Evolutionary conservation across 2,888 invertebrate species (phyloP).

Genomic region (Cryptosula pallasiana): DNA sequence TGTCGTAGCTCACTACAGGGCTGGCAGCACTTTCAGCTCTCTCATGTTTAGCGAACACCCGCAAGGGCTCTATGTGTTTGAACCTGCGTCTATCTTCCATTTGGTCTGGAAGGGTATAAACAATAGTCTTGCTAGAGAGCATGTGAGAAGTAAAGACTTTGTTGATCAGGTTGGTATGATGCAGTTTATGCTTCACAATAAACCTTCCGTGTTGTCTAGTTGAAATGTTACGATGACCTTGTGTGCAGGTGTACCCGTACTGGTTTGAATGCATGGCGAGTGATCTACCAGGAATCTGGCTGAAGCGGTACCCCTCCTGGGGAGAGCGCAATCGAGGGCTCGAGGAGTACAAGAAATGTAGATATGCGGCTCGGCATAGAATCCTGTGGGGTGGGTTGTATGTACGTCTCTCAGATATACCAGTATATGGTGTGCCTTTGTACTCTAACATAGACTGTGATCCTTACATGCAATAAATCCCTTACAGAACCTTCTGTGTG

Average conservation of each 20-base stretch:
- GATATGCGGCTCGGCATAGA: neutral
- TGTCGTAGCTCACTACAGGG: neutral
- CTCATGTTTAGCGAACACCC: constrained; percentile 15
- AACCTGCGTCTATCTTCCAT: neutral
- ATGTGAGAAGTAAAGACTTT: neutral
- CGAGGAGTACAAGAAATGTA: neutral
- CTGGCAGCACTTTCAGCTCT: constrained; percentile 14
- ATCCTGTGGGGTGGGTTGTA: neutral
- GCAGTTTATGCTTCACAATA: too few relatives aligned
- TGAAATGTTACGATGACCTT: too few relatives aligned
- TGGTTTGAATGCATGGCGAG: neutral
- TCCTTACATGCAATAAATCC: too few relatives aligned
- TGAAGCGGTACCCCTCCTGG: neutral
- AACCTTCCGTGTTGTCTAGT: too few relatives aligned
- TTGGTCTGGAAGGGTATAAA: neutral
- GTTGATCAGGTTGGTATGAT: neutral
- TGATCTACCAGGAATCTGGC: constrained; percentile 13
- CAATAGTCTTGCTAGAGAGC: neutral
- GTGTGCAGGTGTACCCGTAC: neutral
- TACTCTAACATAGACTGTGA: too few relatives aligned
- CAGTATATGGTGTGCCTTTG: too few relatives aligned
- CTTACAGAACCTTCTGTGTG: neutral
- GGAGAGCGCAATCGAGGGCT: neutral
- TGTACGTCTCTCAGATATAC: too few relatives aligned
- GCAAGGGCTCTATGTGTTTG: neutral